Percentiles rank a stretch among this genome's conserved stretches.
phyloP scores from a whole-genome alignment of 2,797 vertebrate genomes.

The Myotis vivesi region DNA sequence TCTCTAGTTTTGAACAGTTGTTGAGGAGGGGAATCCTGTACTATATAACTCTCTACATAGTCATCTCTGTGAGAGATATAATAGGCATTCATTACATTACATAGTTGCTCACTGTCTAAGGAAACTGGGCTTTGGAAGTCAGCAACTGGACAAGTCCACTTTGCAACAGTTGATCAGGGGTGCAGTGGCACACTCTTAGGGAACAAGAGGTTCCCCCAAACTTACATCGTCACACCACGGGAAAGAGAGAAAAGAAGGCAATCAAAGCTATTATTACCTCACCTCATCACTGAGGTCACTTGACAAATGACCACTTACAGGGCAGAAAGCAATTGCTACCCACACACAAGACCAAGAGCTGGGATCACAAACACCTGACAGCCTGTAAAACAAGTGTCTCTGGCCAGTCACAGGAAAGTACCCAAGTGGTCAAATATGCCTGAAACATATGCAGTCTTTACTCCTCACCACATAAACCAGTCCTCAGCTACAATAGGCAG shows the following conservation, averaged over 20 bases:
- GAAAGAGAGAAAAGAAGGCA: not conserved
- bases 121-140: not conserved
- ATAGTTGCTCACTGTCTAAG: not conserved
- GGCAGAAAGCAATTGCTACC: not conserved
- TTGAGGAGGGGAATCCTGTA: not conserved
- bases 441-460: slow-evolving; percentile 26
- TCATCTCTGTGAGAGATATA: not conserved
- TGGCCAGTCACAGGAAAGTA: slow-evolving; percentile 25
- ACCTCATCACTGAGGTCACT: not conserved
- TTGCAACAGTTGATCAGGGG: not conserved
- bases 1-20: slow-evolving; percentile 2
- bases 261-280: slow-evolving; percentile 25
- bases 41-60: not conserved
- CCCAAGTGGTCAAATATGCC: not conserved
- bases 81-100: not conserved
- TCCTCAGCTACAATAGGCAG: slow-evolving; percentile 42
- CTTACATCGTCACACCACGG: not conserved
- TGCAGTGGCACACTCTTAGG: not conserved
- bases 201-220: slow-evolving; percentile 16
- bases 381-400: not conserved
- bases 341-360: slow-evolving; percentile 12
- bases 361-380: slow-evolving; percentile 9
- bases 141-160: not conserved
- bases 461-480: slow-evolving; percentile 57
- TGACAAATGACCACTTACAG: not conserved